Conservation (phyloP, 2,888 invertebrate species). For the Matsumyia berberina region DNA sequence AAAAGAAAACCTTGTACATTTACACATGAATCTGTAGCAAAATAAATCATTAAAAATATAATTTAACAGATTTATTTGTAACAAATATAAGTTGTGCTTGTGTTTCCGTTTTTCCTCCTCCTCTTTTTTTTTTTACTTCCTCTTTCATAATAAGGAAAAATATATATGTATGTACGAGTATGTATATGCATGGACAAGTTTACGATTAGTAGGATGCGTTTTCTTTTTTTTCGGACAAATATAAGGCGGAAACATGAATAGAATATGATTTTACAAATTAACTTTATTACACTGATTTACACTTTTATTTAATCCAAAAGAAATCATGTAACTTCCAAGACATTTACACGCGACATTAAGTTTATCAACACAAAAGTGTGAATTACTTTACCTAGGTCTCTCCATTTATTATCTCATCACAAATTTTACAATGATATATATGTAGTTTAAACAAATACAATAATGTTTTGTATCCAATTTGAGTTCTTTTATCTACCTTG, state of each 20-base stretch:
- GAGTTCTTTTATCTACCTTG: slow-evolving; percentile 17
- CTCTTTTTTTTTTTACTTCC: not conserved
- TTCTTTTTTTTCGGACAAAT: slow-evolving; percentile 35
- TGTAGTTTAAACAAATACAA: slow-evolving; percentile 47
- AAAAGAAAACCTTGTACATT: slow-evolving; percentile 15
- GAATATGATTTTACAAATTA: slow-evolving; percentile 38
- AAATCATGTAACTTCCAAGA: slow-evolving; percentile 21
- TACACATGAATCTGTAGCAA: slow-evolving; percentile 1
- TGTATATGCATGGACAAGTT: too few relatives aligned
- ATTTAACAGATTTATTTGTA: slow-evolving; percentile 23
- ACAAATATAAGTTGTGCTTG: slow-evolving; percentile 59
- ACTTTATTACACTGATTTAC: slow-evolving; percentile 43
- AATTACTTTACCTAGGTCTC: slow-evolving; percentile 47
- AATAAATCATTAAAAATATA: slow-evolving; percentile 18
- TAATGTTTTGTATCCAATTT: slow-evolving; percentile 28
- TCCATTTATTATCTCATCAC: slow-evolving; percentile 60
- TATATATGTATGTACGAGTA: slow-evolving; percentile 25
- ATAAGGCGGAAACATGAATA: slow-evolving; percentile 52
- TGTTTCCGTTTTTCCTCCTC: slow-evolving; percentile 23
- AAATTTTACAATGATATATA: slow-evolving; percentile 56
- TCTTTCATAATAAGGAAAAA: slow-evolving; percentile 30
- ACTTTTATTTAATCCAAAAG: slow-evolving; percentile 4
- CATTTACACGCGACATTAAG: slow-evolving; percentile 6
- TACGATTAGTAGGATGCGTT: slow-evolving; percentile 49
- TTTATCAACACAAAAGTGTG: slow-evolving; percentile 53